Evolutionary conservation across 2,113 vertebrate genomes (phyloP), one percentile per base, ranked within the genome.

Genomic region (Edolisoma coerulescens): DNA sequence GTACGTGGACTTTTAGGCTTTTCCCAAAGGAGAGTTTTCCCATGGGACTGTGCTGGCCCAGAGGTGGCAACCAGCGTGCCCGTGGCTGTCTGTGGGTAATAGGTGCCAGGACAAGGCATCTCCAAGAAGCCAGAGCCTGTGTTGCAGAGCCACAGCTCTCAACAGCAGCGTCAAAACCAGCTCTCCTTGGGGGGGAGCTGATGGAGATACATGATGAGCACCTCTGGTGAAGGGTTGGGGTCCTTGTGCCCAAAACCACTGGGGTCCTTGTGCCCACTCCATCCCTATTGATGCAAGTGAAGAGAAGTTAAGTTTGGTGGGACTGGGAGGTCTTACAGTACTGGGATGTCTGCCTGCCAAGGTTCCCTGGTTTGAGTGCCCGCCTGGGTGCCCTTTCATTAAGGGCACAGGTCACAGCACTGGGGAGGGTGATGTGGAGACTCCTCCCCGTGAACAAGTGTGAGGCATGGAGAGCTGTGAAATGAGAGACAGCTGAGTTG

Each of bases 1-100:
- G 99, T 99, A 89, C 3, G 98, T 89, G 30, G 35, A 16, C 16
- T 59, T 92, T 11, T 28, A 27, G 54, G 63, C 33, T 91, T 86
- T 84, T 65, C 18, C 80, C 37, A 23, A 27, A 37, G 54, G 23
- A 41, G n/a, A 14, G 57, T 4, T 86, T 60, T 52, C 5, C n/a
- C 20, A 5, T 0, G 10, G 26, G 39, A 18, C 6, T 8, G 4
- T n/a, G 4, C 37, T 59, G 47, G 41, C 50, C 53, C 50, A 64
- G 53, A 1, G 18, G 18, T 70, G 84, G 30, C 37, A 67, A 0
- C 6, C 6, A 5, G 27, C 0, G 0, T 63, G 44, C 17, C 42
- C 5, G 0, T 1, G 5, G 18, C 59, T 83, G 52, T 11, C 35
- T n/a, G 37, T 35, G 24, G 64, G 45, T 10, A 12, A 5, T 19